Evolutionary conservation across 2,888 invertebrate species (phyloP), one percentile per base, ranked within the genome.

Genomic region (Iselma pallidipennis): DNA sequence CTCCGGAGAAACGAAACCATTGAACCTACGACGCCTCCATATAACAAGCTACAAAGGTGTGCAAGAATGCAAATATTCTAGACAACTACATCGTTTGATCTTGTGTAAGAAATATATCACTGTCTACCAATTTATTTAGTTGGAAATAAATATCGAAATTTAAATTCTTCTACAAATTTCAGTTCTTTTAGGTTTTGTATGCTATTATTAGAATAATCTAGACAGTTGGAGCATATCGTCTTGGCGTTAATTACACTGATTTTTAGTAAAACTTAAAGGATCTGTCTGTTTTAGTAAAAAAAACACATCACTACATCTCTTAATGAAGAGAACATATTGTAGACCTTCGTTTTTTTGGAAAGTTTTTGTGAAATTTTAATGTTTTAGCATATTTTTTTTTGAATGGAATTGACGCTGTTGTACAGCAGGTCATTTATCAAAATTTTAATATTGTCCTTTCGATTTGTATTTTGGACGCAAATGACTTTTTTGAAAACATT

Each of bases 11-110:
- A 51, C 53, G 52, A 53, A 58, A 53, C 58, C 59, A 55, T 28
- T 12, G n/a, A n/a, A n/a, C n/a, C n/a, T n/a, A n/a, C n/a, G 50
- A 49, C 49, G 31, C n/a, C 33, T 26, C 25, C 50, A 16, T 16
- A 37, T 37, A 37, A 37, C 6, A 6, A 31, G 49, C 25, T 28
- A 50, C 42, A 59, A 59, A 59, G 51, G 59, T 59, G 53, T 56
- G 23, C 28, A 48, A n/a, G 37, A 59, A 59, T 42, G 59, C 52
- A 59, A 59, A 59, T 52, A 53, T 59, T 48, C n/a, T 50, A 59
- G 54, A 54, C 59, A 54, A n/a, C 42, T 14, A 37, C 42, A 4
- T 16, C n/a, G 54, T 33, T 37, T 26, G 49, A n/a, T n/a, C n/a
- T n/a, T n/a, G n/a, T n/a, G n/a, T n/a, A n/a, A 26, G 4, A 4